Conservation (phyloP, 1,140 invertebrate genomes). For the Phortica variegata region DNA sequence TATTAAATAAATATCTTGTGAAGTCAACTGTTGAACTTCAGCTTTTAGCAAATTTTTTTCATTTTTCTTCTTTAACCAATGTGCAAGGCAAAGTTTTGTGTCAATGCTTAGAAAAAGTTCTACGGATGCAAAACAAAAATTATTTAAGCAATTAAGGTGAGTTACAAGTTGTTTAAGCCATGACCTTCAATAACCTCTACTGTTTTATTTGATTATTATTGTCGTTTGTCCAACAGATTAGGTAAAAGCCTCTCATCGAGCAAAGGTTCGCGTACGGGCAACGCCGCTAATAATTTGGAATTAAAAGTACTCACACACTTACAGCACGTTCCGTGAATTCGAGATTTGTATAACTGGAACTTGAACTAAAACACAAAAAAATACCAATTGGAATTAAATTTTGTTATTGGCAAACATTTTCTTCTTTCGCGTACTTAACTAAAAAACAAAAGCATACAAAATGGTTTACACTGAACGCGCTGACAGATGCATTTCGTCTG, state of each 20-base stretch:
- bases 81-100: constrained; percentile 49
- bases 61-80: constrained; percentile 27
- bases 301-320: constrained; percentile 72
- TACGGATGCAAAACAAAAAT: constrained; percentile 35
- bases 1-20: not conserved
- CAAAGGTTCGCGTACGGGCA: constrained; percentile 70
- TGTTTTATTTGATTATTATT: no score
- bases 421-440: not conserved
- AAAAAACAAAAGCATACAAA: constrained; percentile 13
- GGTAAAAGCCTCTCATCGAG: constrained; percentile 66
- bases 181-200: not conserved
- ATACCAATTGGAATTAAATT: constrained; percentile 6
- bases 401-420: constrained; percentile 4
- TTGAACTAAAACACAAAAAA: constrained; percentile 5
- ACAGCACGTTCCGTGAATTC: constrained; percentile 69
- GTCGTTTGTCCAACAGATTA: constrained; percentile 58
- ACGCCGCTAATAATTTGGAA: constrained; percentile 71
- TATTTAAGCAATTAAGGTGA: constrained; percentile 40
- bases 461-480: constrained; percentile 52
- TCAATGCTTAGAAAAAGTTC: constrained; percentile 52
- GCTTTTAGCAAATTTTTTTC: constrained; percentile 9
- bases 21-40: not conserved
- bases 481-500: constrained; percentile 29
- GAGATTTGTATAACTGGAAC: constrained; percentile 3
- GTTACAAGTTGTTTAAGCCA: not conserved